Evolutionary conservation across 2,113 vertebrate genomes (phyloP), one percentile per base, ranked within the genome.

Genomic region (Cyprichromis sp.): DNA sequence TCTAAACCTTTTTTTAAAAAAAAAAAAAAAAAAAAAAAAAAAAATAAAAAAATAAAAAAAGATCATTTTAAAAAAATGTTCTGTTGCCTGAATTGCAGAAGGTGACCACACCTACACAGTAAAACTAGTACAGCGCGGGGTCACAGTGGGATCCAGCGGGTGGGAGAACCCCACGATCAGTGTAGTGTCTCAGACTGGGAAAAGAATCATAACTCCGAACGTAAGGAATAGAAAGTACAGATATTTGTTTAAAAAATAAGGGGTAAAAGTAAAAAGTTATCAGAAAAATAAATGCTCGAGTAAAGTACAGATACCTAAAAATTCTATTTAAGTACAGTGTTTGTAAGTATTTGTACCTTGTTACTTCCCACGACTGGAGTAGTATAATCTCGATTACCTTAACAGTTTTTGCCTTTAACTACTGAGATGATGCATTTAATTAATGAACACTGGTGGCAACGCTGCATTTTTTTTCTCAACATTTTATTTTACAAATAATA

Each of bases 361-460:
- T 66, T 38, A 38, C 10, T 66, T 66, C 61, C 34, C 19, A 66
- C 6, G 1, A 21, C 61, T 66, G 61, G 17, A 66, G n/a, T 24
- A 40, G 36, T 71, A 71, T 24, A 42, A 42, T 42, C 38, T 42
- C 2, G 8, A 42, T 71, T 40, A 71, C 36, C 36, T 71, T 40
- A 21, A 40, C 7, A 71, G 36, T 71, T 42, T 42, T 71, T 71
- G 36, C 66, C n/a, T 71, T 71, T 42, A 71, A 71, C n/a, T 71
- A 42, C 66, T 71, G 38, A 71, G 36, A 42, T 42, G 12, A 24
- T 71, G 5, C 11, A 11, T 71, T 71, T 24, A 71, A 71, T 24
- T 1, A 24, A 42, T 71, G 8, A 14, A 16, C 66, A 24, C 12
- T 71, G 36, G 36, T 71, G 66, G 36, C 66, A 71, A 21, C 2